Evolutionary conservation across 2,113 vertebrate genomes (phyloP).

Genomic region (Scytalopus superciliaris): DNA sequence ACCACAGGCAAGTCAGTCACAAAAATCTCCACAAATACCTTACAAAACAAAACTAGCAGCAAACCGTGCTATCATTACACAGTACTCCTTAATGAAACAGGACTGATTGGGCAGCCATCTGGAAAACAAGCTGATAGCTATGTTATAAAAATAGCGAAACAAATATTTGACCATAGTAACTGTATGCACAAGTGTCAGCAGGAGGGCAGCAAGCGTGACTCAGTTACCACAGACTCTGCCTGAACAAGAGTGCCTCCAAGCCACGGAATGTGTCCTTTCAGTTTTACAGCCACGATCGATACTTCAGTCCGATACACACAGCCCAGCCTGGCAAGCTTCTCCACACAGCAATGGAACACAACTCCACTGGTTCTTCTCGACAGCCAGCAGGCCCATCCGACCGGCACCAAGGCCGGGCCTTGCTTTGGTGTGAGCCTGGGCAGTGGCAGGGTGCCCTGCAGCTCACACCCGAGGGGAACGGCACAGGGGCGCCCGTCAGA

Average conservation of each 20-base stretch:
- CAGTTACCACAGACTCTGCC: not conserved
- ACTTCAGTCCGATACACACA: not conserved
- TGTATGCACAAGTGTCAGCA: not conserved
- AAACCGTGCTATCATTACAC: not conserved
- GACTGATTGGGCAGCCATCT: slow-evolving; percentile 22
- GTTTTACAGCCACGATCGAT: not conserved
- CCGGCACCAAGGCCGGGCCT: not conserved
- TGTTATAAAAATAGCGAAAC: slow-evolving; percentile 1
- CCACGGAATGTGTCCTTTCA: not conserved
- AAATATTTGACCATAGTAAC: slow-evolving; percentile 2
- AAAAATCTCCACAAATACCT: not conserved
- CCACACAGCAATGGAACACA: not conserved
- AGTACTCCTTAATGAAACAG: not conserved
- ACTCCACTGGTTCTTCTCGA: not conserved
- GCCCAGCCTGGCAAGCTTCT: not conserved
- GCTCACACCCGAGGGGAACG: not conserved
- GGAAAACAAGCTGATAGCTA: slow-evolving; percentile 7
- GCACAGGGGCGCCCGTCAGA: not conserved
- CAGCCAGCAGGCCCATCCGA: not conserved
- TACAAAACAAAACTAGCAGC: not conserved
- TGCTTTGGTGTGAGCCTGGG: not conserved
- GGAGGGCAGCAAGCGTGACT: not conserved
- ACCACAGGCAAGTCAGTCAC: slow-evolving; percentile 1
- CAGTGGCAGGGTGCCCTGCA: not conserved
- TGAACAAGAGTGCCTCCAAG: slow-evolving; percentile 28